Conservation (phyloP, 2,888 invertebrate genomes). For the Leptinotarsa rubiginosa region DNA sequence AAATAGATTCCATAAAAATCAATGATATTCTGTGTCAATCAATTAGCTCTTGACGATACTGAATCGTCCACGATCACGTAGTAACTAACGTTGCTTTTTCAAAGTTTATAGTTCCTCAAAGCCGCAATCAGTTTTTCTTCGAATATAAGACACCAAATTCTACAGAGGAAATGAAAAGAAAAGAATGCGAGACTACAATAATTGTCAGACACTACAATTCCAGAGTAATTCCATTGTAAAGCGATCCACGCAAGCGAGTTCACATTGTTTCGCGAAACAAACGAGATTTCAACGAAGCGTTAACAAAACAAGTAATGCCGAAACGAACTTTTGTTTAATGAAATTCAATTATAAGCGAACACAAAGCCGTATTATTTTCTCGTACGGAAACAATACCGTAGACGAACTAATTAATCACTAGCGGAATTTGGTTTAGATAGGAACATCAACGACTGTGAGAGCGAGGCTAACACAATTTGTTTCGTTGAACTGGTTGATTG, state of each 20-base stretch:
- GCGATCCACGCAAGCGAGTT: conserved; percentile 2
- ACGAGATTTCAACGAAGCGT: conserved; percentile 27
- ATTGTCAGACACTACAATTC: conserved; percentile 5
- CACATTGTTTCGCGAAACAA: conserved; percentile 16
- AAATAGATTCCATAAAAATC: no score
- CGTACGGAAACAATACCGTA: conserved; percentile 5
- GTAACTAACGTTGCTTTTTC: no score
- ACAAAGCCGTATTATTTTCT: conserved; percentile 26
- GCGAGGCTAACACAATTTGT: not conserved
- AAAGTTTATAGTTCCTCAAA: not conserved
- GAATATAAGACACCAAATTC: not conserved
- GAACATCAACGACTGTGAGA: conserved; percentile 8
- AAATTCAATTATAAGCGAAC: conserved; percentile 39
- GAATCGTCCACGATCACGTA: no score
- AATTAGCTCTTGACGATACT: no score
- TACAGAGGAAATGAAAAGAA: not conserved
- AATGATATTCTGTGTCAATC: no score
- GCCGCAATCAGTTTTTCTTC: not conserved
- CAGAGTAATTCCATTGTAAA: conserved; percentile 18
- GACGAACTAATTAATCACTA: conserved; percentile 16
- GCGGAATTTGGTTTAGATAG: conserved; percentile 4
- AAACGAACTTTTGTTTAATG: conserved; percentile 38
- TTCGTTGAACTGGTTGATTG: not conserved
- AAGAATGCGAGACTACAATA: not conserved
- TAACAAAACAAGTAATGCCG: conserved; percentile 32